Evolutionary conservation across 2,797 vertebrate species (phyloP).

Genomic region (Brachyalestes nurse): DNA sequence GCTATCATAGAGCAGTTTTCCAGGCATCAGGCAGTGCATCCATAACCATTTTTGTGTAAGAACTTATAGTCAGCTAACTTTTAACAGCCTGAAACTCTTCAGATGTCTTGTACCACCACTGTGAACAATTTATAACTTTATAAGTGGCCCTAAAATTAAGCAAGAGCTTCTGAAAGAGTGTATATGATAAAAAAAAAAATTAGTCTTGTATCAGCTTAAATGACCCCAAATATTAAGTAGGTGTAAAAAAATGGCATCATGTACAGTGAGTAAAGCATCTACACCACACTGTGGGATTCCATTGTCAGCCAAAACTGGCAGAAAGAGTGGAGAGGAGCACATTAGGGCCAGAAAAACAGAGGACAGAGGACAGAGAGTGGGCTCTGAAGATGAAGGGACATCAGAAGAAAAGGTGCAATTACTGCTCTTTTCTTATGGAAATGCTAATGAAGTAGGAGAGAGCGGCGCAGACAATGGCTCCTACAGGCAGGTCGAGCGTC

Average conservation of each 20-base stretch:
- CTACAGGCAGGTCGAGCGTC: slow-evolving; percentile 78
- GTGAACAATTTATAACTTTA: no score
- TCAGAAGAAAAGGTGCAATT: slow-evolving; percentile 84
- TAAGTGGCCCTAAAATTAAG: no score
- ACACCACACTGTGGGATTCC: slow-evolving; percentile 4
- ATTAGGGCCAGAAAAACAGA: slow-evolving; percentile 31
- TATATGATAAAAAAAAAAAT: no score
- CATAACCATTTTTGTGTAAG: no score
- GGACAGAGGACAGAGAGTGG: slow-evolving; percentile 58
- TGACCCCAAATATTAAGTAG: no score
- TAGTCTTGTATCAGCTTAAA: no score
- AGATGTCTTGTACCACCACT: no score
- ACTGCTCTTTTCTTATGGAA: slow-evolving; percentile 85
- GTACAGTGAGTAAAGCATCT: neutral
- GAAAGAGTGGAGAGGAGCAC: slow-evolving; percentile 40
- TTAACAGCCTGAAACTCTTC: no score
- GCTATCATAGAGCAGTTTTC: no score
- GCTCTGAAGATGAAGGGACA: slow-evolving; percentile 79
- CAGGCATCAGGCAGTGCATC: no score
- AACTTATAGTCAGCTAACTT: no score
- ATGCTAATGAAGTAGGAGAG: slow-evolving; percentile 85
- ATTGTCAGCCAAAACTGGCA: slow-evolving; percentile 10
- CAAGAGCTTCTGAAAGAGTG: no score
- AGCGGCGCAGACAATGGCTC: slow-evolving; percentile 78
- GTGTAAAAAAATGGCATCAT: neutral